phyloP scores from a whole-genome alignment of 2,113 vertebrate species.

The Pollimyrus isidori region DNA sequence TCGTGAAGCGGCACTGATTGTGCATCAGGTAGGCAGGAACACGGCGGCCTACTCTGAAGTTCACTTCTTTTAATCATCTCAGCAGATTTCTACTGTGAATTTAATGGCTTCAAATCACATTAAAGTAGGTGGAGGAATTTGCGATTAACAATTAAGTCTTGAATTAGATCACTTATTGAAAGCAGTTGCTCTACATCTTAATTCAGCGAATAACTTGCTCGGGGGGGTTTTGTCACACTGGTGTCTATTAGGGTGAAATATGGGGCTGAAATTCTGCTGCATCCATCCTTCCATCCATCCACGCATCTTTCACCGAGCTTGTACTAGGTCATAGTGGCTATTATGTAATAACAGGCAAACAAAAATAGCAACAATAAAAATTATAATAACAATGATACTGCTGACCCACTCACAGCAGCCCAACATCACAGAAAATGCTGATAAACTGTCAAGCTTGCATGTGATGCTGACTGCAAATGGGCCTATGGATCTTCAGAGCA shows the following conservation, averaged over 20 bases:
- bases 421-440: background rate
- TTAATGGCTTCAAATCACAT: background rate
- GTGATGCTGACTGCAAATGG: background rate
- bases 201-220: background rate
- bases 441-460: background rate
- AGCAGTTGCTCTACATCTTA: background rate
- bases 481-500: background rate
- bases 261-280: background rate
- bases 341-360: background rate
- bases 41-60: background rate
- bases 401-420: background rate
- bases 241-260: background rate
- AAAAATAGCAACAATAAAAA: background rate
- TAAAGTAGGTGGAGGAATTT: background rate
- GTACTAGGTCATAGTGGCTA: background rate
- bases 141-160: background rate
- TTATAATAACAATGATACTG: background rate
- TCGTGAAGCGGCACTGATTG: background rate
- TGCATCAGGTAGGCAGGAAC: background rate
- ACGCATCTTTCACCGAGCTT: background rate
- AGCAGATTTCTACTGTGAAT: background rate
- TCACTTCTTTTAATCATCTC: background rate
- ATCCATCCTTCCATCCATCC: background rate
- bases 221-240: background rate
- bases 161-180: background rate